Percentiles rank a stretch among this genome's conserved stretches.
Conservation (phyloP, 2,113 vertebrate genomes). For the Anthoscopus minutus region DNA sequence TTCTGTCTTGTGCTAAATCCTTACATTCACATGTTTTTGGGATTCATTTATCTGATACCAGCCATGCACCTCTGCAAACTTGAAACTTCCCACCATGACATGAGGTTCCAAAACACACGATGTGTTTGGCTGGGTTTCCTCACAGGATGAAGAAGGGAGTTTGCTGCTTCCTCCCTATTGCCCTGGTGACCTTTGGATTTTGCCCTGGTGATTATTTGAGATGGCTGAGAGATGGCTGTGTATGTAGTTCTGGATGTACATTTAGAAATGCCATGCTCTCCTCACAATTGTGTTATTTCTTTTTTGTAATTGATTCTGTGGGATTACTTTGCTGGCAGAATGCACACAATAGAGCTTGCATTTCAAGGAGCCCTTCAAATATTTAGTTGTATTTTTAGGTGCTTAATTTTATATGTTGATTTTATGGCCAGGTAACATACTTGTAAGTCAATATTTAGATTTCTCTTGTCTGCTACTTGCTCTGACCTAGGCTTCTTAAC, state of each 20-base stretch:
- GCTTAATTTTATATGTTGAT: not conserved
- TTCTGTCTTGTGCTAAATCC: not conserved
- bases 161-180: not conserved
- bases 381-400: not conserved
- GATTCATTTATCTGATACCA: not conserved
- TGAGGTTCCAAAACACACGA: not conserved
- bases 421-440: not conserved
- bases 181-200: not conserved
- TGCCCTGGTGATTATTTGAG: not conserved
- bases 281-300: not conserved
- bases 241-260: not conserved
- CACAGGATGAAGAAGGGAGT: not conserved
- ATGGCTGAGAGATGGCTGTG: not conserved
- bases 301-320: not conserved
- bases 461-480: not conserved
- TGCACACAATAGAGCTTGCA: not conserved
- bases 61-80: not conserved
- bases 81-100: rapidly evolving
- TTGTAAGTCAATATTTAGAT: not conserved
- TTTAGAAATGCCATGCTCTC: not conserved
- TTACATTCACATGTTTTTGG: not conserved
- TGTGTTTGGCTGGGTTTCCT: not conserved
- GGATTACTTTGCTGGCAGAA: not conserved
- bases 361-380: not conserved
- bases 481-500: not conserved